Evolutionary conservation across 1,140 invertebrate species (phyloP).

Genomic region (Campoletis sonorensis): DNA sequence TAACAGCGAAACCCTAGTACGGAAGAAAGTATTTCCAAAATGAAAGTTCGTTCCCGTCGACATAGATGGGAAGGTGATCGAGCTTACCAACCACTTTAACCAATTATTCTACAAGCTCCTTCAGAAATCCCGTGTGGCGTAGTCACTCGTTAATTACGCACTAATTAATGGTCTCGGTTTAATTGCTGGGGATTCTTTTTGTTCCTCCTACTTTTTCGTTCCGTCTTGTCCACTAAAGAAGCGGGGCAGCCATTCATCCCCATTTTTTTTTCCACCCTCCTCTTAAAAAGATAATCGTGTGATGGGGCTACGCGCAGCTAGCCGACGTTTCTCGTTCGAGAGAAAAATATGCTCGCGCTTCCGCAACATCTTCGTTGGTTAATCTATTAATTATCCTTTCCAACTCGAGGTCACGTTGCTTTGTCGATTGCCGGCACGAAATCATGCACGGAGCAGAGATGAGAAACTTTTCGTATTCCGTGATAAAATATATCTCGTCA

Average conservation of each 20-base stretch:
- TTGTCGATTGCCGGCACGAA: no score
- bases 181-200: slow-evolving; percentile 41
- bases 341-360: not conserved
- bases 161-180: slow-evolving; percentile 50
- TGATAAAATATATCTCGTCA: no score
- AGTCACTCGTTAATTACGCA: slow-evolving; percentile 51
- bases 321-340: not conserved
- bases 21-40: no score
- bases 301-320: not conserved
- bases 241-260: slow-evolving; percentile 18
- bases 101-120: slow-evolving; percentile 51
- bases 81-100: not conserved
- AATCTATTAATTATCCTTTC: not conserved
- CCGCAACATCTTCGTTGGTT: not conserved
- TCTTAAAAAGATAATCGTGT: not conserved
- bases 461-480: no score
- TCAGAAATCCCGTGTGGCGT: slow-evolving; percentile 15
- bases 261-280: no score
- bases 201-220: slow-evolving; percentile 6
- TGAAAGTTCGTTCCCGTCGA: not conserved
- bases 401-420: no score
- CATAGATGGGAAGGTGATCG: slow-evolving; percentile 40
- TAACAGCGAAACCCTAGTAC: no score
- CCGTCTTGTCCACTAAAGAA: not conserved
- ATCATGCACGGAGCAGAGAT: no score